Percentiles rank a stretch among this genome's conserved stretches.
Evolutionary conservation across 2,888 invertebrate species (phyloP).

Genomic region (Eristalis intricaria): DNA sequence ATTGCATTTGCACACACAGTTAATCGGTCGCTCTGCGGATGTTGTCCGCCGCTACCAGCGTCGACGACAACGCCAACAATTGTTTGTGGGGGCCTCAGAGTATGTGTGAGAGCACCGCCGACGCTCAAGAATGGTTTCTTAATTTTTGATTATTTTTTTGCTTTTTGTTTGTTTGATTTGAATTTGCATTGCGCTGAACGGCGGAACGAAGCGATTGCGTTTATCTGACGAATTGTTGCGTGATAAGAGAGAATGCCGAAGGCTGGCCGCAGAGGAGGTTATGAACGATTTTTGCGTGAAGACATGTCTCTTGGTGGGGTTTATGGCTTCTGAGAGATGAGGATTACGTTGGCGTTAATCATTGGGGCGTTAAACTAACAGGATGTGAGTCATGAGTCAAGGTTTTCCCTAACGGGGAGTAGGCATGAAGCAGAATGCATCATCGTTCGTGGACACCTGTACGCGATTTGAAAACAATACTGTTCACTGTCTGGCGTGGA

Average conservation of each 20-base stretch:
- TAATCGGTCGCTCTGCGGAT: slow-evolving; percentile 40
- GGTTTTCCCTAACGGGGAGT: background rate
- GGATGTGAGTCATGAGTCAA: background rate
- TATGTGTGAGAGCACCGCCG: background rate
- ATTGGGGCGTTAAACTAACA: background rate
- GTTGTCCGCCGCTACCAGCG: background rate
- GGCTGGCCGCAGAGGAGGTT: background rate
- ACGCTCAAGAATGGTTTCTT: slow-evolving; percentile 25
- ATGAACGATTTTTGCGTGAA: background rate
- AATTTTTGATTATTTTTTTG: slow-evolving; percentile 6
- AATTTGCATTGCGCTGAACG: slow-evolving; percentile 12
- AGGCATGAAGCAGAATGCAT: too few relatives aligned
- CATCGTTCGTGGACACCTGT: background rate
- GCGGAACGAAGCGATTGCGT: slow-evolving; percentile 5
- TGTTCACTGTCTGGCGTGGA: background rate
- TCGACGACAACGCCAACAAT: background rate
- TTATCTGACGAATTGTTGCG: background rate
- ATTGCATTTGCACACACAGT: slow-evolving; percentile 54
- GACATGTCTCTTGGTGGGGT: background rate
- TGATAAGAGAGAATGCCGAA: background rate
- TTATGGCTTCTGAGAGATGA: background rate
- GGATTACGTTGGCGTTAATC: background rate
- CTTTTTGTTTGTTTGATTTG: background rate
- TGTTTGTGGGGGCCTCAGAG: background rate
- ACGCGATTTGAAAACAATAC: background rate